Evolutionary conservation across 1,140 invertebrate species (phyloP), one percentile per base, ranked within the genome.

Genomic region (Trissolcus basalis): DNA sequence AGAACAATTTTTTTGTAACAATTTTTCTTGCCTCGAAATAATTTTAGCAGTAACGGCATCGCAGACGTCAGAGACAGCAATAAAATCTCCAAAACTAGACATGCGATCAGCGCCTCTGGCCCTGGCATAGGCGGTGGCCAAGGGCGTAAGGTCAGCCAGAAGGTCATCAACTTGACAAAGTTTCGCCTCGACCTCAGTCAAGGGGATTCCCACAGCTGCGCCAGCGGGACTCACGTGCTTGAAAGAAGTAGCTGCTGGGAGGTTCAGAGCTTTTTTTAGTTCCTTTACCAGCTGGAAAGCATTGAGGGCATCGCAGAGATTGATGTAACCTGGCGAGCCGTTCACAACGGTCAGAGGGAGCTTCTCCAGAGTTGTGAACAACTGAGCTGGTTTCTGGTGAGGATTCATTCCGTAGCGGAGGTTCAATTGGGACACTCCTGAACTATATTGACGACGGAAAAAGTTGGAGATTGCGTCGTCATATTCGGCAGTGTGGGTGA

Each of bases 81-180:
- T 92, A 86, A 99, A 99, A 88, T 99, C 98, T 0, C 98, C 98
- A 88, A 99, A 99, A 9, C 97, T 99, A 4, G 97, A 98, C 98
- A 99, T 99, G 55, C 98, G 91, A 87, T 99, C 98, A 12, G 98
- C 97, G 35, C 98, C 97, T 87, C 98, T 91, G 0, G 98, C 98
- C 68, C 97, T 89, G 0, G 97, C 97, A 89, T 99, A 99, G 0
- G 98, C 98, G 9, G 91, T 92, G 0, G 98, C 97, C n/a, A 99
- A 78, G 0, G 96, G 97, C 4, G 95, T 94, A 47, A 98, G 87
- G 51, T 91, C 87, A 15, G 92, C 87, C 0, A 89, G 82, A 15
- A 98, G 81, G 87, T 99, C 97, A 65, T 96, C 92, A 1, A 99
- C 97, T 93, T 97, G 97, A 82, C 96, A 99, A 0, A 98, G 88